Base-by-base conservation (phyloP, 1,140 invertebrate species). In the Manduca sexta region DNA sequence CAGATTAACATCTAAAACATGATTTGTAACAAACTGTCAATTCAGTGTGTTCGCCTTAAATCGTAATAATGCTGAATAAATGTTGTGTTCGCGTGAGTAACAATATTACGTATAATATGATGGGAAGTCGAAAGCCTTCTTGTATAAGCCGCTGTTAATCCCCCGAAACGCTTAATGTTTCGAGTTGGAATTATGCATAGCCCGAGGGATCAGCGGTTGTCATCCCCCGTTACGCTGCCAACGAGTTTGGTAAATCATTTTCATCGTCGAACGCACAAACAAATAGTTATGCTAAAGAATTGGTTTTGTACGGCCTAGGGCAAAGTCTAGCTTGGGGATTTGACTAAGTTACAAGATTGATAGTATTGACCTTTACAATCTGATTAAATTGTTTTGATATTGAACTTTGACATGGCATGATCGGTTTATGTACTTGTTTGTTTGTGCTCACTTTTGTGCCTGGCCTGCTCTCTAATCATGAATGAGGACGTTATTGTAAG, bases 181-280 rank as follows among this genome's bases (percentile, higher is more conserved):
- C 58, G 52, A 66, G 68, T 56, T 51, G 63, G 76, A 72, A 78
- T 80, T 80, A 80, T 80, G 74, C 74, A 74, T 78, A 80, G 67
- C 73, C 74, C 64, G 52, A 53, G 70, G 71, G 78, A 78, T 82
- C 76, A 77, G 69, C 59, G 63, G 60, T 73, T 75, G 78, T 80
- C 76, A 73, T 76, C 64, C 63, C 66, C 49, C 54, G 61, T 63
- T 64, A 52, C 53, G 53, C 52, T 54, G 56, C 49, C 56, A 61
- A 67, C 68, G 68, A 76, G 69, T 73, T 72, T 48, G 66, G 45
- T 60, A 56, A 60, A 74, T 70, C 65, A 67, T 73, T 74, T 69
- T 64, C 64, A 66, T 69, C 65, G 57, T 58, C 51, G 26, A 56
- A 31, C 46, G 55, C 60, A 45, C 52, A 45, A 33, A 60, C 56